These are phyloP conservation scores for Euphydryas editha DNA, from an alignment of 2,888 invertebrate genomes.

Conservation along the genomic window DNA sequence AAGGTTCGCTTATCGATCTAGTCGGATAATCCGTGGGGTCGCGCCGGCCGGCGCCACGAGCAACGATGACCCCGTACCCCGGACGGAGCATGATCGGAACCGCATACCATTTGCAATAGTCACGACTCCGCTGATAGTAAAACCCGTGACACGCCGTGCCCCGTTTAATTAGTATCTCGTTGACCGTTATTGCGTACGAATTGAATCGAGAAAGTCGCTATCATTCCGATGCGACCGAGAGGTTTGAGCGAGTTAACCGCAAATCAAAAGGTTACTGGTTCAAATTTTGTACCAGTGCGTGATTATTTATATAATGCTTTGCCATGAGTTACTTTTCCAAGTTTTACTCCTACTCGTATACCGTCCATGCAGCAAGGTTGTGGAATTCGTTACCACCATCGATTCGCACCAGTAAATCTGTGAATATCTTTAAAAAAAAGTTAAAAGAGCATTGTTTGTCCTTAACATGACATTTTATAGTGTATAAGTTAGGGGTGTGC, in stretches of 20 bases:
- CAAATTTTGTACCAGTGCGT: neutral
- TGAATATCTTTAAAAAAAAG: no score
- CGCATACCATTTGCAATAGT: constrained; percentile 69
- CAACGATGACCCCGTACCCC: constrained; percentile 60
- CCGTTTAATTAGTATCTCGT: constrained; percentile 33
- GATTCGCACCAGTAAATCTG: no score
- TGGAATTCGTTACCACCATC: no score
- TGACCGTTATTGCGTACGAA: constrained; percentile 17
- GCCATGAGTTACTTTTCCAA: no score
- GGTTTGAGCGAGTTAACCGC: neutral
- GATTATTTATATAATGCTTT: neutral
- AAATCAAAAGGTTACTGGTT: neutral
- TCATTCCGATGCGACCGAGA: neutral
- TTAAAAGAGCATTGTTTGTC: no score
- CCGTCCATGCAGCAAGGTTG: no score
- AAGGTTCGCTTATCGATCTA: constrained; percentile 70
- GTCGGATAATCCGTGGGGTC: constrained; percentile 77
- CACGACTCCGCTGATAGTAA: constrained; percentile 53
- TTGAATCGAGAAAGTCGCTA: constrained; percentile 5
- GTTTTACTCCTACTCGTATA: no score
- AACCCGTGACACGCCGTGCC: constrained; percentile 23
- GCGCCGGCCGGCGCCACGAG: constrained; percentile 62
- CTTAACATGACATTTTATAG: no score
- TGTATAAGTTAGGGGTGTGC: no score
- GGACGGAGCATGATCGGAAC: constrained; percentile 52